These are phyloP conservation scores for Prunella himalayana DNA, from an alignment of 2,113 vertebrate genomes.

Conservation along the genomic window DNA sequence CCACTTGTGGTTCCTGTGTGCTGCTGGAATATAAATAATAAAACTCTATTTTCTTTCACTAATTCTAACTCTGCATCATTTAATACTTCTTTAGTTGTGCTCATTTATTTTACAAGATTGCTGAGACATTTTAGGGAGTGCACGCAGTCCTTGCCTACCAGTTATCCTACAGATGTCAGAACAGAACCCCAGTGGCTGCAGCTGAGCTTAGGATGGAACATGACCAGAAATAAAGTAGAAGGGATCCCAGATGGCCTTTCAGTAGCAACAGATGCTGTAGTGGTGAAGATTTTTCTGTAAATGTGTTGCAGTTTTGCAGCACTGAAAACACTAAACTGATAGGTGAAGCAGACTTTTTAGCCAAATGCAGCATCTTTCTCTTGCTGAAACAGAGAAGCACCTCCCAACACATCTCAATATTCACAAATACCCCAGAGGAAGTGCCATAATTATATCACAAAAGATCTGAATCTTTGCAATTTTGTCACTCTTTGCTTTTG, in stretches of 20 bases:
- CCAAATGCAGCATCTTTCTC: neutral
- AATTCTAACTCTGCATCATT: neutral
- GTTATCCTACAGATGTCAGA: neutral
- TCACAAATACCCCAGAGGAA: neutral
- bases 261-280: neutral
- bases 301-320: neutral
- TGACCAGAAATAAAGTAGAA: neutral
- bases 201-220: neutral
- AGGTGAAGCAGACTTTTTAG: neutral
- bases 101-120: neutral
- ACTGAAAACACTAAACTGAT: neutral
- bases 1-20: neutral
- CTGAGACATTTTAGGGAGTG: neutral
- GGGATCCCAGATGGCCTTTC: neutral
- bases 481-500: neutral
- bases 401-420: neutral
- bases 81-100: neutral
- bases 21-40: neutral
- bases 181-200: neutral
- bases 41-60: neutral
- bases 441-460: neutral
- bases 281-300: neutral
- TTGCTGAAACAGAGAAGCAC: neutral
- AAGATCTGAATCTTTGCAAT: neutral
- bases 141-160: fast-evolving